Conservation (phyloP, 1,140 invertebrate species). For the Atta colombica region DNA sequence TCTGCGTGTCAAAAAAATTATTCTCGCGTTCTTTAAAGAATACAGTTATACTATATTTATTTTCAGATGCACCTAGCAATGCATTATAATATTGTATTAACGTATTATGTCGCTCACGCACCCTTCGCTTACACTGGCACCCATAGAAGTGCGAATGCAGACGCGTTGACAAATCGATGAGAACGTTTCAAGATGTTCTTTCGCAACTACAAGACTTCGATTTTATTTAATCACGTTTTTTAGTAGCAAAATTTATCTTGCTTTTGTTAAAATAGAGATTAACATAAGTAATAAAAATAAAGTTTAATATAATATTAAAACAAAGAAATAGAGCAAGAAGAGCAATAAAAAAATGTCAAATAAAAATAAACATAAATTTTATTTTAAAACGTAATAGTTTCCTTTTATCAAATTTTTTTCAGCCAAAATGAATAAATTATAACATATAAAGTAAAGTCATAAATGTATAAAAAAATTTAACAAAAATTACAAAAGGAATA, state of each 20-base stretch:
- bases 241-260: neutral
- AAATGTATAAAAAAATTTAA: too few species aligned
- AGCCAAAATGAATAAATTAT: too few species aligned
- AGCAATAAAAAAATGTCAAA: too few species aligned
- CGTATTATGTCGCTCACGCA: neutral
- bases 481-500: too few species aligned
- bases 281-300: neutral
- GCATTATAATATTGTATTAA: neutral
- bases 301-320: too few species aligned
- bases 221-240: neutral
- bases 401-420: too few species aligned
- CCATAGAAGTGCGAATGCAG: constrained; percentile 66
- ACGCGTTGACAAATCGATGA: constrained; percentile 46
- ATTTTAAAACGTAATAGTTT: too few species aligned
- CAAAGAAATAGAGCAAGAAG: too few species aligned
- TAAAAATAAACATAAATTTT: too few species aligned
- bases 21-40: neutral
- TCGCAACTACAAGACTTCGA: neutral
- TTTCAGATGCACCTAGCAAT: neutral
- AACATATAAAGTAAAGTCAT: too few species aligned
- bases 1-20: neutral
- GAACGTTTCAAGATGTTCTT: constrained; percentile 18
- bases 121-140: constrained; percentile 34
- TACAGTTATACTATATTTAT: neutral
- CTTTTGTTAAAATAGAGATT: neutral